Evolutionary conservation across 2,797 vertebrate species (phyloP), one percentile per base, ranked within the genome.

Genomic region (Phalloptychus januarius): DNA sequence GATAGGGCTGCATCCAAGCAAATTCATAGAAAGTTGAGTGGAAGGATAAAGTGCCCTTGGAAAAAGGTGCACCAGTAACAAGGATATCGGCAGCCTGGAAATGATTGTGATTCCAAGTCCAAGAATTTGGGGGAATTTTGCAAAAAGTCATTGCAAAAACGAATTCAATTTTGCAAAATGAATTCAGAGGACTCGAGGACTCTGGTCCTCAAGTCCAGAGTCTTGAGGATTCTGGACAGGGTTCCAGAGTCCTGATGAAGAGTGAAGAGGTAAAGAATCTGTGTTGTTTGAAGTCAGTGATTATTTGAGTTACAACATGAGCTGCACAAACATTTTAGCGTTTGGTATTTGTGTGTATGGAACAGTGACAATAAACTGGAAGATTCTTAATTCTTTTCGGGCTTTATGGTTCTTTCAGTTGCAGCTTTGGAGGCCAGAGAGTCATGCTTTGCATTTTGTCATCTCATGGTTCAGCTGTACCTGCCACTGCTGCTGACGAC

Each of bases 271-370:
- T 13, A 36, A 15, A 63, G 7, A 36, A 63, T 31, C 4, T 28
- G 33, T 3, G 31, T 33, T 63, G 58, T 36, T 16, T 63, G 16
- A 18, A 36, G 15, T 63, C 58, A 8, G 15, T 63, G 31, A 33
- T 36, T 7, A 36, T 36, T 18, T 61, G 56, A 31, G 56, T 13
- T 63, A 16, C 16, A 7, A 18, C 20, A 15, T n/a, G 31, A 40
- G 36, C 63, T 40, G 4, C 12, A 23, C 4, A 69, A 69, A 40
- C 36, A 1, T 42, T 42, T 5, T 69, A 42, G 23, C 5, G 36
- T 69, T 69, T 69, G 65, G 25, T 13, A 69, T 69, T 69, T 69
- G 23, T 15, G 65, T 69, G 11, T 25, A 69, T 69, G 42, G 23
- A 25, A 42, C 36, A 13, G 25, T 69, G 38, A 69, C 23, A 69